Evolutionary conservation across 2,113 vertebrate species (phyloP).

Genomic region (Hystrix cristata): DNA sequence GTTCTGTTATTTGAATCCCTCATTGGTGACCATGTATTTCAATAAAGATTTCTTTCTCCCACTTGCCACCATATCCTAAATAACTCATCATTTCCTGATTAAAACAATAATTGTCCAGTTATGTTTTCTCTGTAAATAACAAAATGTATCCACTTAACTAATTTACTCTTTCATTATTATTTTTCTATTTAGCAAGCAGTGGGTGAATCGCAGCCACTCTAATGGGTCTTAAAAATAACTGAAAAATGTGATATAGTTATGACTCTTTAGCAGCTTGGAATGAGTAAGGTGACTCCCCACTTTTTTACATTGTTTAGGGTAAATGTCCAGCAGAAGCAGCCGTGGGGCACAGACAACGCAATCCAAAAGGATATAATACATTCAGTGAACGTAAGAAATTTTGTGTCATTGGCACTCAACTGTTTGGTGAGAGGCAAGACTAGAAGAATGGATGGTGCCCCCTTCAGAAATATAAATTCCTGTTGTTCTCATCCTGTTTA

Average conservation of each 20-base stretch:
- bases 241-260: neutral
- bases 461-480: neutral
- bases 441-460: neutral
- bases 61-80: neutral
- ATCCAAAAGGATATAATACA: no score
- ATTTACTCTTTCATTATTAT: neutral
- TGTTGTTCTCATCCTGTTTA: neutral
- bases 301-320: neutral
- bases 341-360: neutral
- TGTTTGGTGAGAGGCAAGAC: neutral
- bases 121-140: neutral
- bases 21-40: neutral
- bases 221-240: neutral
- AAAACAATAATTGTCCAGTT: neutral
- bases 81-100: neutral
- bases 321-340: neutral
- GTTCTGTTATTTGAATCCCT: neutral
- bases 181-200: neutral
- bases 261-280: neutral
- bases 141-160: neutral
- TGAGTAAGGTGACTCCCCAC: neutral
- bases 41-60: neutral
- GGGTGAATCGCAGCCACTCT: neutral
- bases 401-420: neutral
- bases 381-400: neutral